phyloP scores from a whole-genome alignment of 2,113 vertebrate genomes.

The Psittacus erithacus region DNA sequence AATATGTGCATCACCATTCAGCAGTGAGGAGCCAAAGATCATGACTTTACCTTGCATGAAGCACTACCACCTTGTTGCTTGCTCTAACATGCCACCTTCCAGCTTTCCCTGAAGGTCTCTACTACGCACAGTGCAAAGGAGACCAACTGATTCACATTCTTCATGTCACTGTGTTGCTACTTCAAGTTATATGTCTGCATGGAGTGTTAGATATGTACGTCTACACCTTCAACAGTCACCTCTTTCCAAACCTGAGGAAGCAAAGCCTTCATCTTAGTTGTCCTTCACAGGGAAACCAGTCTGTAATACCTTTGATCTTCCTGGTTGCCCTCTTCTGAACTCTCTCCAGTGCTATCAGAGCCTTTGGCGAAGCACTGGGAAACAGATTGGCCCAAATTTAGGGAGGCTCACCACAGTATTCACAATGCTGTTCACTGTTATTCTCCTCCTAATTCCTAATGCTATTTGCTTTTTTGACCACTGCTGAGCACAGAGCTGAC shows the following conservation, averaged over 20 bases:
- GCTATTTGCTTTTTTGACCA: not conserved
- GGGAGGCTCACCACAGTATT: not conserved
- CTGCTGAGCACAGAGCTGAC: not conserved
- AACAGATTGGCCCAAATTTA: not conserved
- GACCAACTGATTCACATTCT: not conserved
- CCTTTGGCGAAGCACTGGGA: not conserved
- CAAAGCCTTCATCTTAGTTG: not conserved
- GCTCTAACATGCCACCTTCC: not conserved
- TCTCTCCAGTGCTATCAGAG: fast-evolving
- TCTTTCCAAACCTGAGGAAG: not conserved
- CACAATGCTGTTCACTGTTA: fast-evolving
- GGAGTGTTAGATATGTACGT: not conserved
- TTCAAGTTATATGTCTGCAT: not conserved
- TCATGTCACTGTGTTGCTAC: not conserved
- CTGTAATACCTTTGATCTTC: not conserved
- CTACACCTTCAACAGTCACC: not conserved
- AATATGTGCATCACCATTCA: fast-evolving
- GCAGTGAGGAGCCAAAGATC: fast-evolving
- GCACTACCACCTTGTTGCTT: not conserved
- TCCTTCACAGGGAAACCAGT: not conserved
- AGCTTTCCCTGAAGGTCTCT: not conserved
- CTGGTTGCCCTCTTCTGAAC: not conserved
- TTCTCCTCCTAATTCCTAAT: not conserved
- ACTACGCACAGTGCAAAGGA: fast-evolving
- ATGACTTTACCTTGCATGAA: fast-evolving